Percentiles rank a stretch among this genome's conserved stretches.
phyloP scores from a whole-genome alignment of 2,888 invertebrate species.

The Acanthopleura granulata region DNA sequence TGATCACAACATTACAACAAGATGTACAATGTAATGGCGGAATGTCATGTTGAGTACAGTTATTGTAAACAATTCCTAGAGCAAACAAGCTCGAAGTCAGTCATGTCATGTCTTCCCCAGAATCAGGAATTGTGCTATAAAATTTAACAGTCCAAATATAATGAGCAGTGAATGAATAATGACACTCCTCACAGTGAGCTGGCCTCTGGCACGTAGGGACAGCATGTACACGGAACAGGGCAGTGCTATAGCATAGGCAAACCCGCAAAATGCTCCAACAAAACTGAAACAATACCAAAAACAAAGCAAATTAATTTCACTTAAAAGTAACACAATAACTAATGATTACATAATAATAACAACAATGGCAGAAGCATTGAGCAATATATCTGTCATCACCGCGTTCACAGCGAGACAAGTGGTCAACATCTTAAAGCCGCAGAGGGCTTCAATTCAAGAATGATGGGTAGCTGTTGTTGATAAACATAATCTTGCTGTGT shows the following conservation, averaged over 20 bases:
- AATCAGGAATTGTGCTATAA: constrained; percentile 81
- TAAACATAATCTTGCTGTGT: too few species aligned
- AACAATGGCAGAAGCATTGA: too few species aligned
- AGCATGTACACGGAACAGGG: constrained; percentile 85
- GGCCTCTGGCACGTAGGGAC: constrained; percentile 76
- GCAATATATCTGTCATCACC: too few species aligned
- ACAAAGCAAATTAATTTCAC: neutral
- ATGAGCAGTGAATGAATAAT: constrained; percentile 78
- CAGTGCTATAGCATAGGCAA: constrained; percentile 88
- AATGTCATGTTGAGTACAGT: too few species aligned
- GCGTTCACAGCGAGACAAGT: too few species aligned
- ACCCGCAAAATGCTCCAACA: constrained; percentile 88
- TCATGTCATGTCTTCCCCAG: constrained; percentile 32
- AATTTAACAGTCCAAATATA: constrained; percentile 80
- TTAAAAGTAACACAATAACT: too few species aligned
- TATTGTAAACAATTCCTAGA: neutral
- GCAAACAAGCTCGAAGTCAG: neutral
- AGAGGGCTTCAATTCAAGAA: too few species aligned
- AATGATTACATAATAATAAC: too few species aligned
- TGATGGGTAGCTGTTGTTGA: too few species aligned
- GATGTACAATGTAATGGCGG: constrained; percentile 20
- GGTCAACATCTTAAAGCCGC: too few species aligned
- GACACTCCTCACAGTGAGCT: constrained; percentile 74
- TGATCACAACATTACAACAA: constrained; percentile 49
- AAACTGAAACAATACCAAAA: constrained; percentile 76